phyloP scores from a whole-genome alignment of 2,797 vertebrate species.

The Poliocrania exsul region DNA sequence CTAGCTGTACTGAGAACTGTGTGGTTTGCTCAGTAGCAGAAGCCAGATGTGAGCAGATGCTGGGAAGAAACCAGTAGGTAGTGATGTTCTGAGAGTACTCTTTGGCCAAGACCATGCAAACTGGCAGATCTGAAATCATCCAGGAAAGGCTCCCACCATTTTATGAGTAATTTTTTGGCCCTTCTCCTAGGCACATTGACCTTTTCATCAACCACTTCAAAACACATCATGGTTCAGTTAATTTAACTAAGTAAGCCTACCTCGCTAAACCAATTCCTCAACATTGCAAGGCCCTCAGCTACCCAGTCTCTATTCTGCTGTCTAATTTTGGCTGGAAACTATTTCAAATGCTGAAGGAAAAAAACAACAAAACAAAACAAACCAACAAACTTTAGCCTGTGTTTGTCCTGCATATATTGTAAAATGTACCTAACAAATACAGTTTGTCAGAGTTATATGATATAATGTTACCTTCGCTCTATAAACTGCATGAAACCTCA shows the following conservation, averaged over 20 bases:
- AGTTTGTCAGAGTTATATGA: background rate
- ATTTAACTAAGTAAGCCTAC: background rate
- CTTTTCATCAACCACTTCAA: background rate
- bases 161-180: background rate
- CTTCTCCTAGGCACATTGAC: background rate
- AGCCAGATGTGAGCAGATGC: background rate
- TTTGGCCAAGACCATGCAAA: background rate
- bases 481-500: background rate
- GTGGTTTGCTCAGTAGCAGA: background rate
- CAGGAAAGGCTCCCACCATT: background rate
- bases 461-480: background rate
- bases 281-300: background rate
- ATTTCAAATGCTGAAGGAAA: background rate
- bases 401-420: background rate
- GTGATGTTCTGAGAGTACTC: background rate
- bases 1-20: background rate
- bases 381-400: rapidly evolving
- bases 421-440: background rate
- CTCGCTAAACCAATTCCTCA: background rate
- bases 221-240: background rate
- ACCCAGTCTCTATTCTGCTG: background rate
- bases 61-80: background rate
- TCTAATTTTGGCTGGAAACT: background rate
- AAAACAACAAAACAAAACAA: background rate
- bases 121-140: background rate